Evolutionary conservation across 2,888 invertebrate species (phyloP).

Genomic region (Nasonia oneida): DNA sequence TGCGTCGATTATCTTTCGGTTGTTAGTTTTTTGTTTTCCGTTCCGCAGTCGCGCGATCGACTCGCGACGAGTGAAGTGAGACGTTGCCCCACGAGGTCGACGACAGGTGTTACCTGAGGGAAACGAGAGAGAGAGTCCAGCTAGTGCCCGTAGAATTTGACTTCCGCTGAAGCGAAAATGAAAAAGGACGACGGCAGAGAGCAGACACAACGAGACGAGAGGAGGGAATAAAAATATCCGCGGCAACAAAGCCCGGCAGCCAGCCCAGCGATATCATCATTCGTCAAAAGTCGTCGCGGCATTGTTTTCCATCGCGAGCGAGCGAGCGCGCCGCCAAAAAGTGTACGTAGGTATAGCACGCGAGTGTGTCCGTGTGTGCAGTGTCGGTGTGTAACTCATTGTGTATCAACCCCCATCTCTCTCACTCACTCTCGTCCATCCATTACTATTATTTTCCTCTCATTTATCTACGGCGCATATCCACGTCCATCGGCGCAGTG

Average conservation of each 20-base stretch:
- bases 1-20: not conserved
- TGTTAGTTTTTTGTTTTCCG: not conserved
- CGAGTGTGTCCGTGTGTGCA: slow-evolving; percentile 1
- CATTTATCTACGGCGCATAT: slow-evolving; percentile 21
- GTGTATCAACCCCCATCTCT: slow-evolving; percentile 30
- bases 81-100: not conserved
- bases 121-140: not conserved
- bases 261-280: slow-evolving; percentile 33
- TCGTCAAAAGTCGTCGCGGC: slow-evolving; percentile 43
- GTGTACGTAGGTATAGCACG: not conserved
- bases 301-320: slow-evolving; percentile 34
- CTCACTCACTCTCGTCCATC: slow-evolving; percentile 12
- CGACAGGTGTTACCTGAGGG: slow-evolving; percentile 2
- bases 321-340: not conserved
- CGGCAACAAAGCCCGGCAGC: not conserved
- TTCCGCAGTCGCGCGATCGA: not conserved
- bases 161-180: not conserved
- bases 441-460: slow-evolving; percentile 49
- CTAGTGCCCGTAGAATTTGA: not conserved
- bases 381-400: slow-evolving; percentile 33
- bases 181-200: not conserved
- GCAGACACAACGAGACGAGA: not conserved
- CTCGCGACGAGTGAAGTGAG: not conserved
- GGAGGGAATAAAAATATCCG: not conserved
- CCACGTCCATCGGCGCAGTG: slow-evolving; percentile 4